Evolutionary conservation across 2,888 invertebrate species (phyloP), one percentile per base, ranked within the genome.

Genomic region (Dugesia japonica): DNA sequence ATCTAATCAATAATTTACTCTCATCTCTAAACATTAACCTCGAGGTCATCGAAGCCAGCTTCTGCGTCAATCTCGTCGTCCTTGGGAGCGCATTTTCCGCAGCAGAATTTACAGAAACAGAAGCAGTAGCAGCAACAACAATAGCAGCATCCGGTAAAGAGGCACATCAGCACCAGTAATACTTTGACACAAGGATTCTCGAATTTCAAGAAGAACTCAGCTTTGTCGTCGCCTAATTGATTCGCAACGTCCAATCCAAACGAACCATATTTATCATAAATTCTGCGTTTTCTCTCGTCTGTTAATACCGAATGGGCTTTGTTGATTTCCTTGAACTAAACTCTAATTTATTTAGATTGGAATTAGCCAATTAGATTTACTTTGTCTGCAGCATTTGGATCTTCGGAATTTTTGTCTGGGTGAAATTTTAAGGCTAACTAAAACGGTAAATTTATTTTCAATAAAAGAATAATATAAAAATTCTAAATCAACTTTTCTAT

Each of bases 171-270:
- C 9, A 38, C 38, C 38, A 38, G 38, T 38, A 13, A 13, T 38
- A 86, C 92, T 89, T 94, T 95, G 86, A 93, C 92, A 91, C 94
- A 95, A 82, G 91, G 91, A 81, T 93, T 94, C 80, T 93, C 94
- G 80, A 95, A 90, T 81, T 94, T 90, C 86, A 95, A 94, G 86
- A 94, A 95, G 81, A 95, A 90, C 86, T 94, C 93, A 81, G 95
- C 94, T 86, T 94, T 95, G 86, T 97, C 95, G 86, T 98, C 97
- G 27, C 97, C 97, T 85, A 98, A 92, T 86, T 95, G 95, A 84
- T 98, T 97, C 56, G 94, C 94, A 80, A 95, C 91, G 85, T 95
- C 83, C 38, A 86, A 81, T 20, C 86, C 86, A 77, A 98, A 88
- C 0, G 95, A 94, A 77, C 98, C 98, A 86, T 98, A 97, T 85